Percentiles rank a stretch among this genome's conserved stretches.
phyloP scores from a whole-genome alignment of 2,888 invertebrate genomes.

The Drosophila meridiana region DNA sequence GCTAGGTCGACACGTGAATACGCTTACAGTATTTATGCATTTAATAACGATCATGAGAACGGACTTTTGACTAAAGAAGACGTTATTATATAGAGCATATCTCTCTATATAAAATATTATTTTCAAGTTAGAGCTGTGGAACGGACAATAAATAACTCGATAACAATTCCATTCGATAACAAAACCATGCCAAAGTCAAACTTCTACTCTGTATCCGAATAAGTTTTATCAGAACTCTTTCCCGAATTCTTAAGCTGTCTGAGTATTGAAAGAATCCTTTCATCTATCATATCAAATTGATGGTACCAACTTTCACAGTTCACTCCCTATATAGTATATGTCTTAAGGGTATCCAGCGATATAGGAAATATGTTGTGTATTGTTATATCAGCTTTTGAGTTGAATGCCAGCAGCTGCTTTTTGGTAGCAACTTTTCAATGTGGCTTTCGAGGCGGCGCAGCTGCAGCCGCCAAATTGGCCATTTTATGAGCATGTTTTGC shows the following conservation, averaged over 20 bases:
- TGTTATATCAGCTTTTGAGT: constrained; percentile 31
- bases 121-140: neutral
- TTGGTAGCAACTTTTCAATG: constrained; percentile 57
- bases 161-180: too few species aligned
- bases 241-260: neutral
- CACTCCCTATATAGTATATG: too few species aligned
- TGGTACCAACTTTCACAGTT: too few species aligned
- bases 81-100: neutral
- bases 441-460: constrained; percentile 56
- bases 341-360: constrained; percentile 14
- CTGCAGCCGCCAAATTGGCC: constrained; percentile 71
- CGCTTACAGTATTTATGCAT: neutral
- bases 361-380: constrained; percentile 25
- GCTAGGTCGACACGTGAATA: neutral
- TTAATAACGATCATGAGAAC: neutral
- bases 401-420: constrained; percentile 55
- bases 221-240: neutral
- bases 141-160: too few species aligned
- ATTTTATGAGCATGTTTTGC: constrained; percentile 62
- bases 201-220: neutral
- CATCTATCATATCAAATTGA: neutral
- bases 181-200: neutral
- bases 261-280: neutral
- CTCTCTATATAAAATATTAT: neutral
- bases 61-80: too few species aligned